Evolutionary conservation across 2,113 vertebrate species (phyloP), one percentile per base, ranked within the genome.

Genomic region (Tachycineta bicolor): DNA sequence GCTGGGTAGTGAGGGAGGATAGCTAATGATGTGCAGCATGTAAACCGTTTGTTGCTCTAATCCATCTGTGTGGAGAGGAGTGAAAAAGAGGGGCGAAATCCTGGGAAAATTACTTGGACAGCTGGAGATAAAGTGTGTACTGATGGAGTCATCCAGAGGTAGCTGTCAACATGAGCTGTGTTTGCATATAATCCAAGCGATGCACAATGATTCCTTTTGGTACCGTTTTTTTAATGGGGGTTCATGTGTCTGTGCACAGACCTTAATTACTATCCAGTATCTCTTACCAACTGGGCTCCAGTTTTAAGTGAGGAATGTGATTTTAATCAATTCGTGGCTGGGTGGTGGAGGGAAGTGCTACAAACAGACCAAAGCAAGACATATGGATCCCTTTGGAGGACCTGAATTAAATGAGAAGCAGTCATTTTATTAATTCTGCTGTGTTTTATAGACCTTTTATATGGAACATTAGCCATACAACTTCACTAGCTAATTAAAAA

Each of bases 1-100:
- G 85, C 96, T 91, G 97, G 97, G 97, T 97, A 98, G 97, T 96
- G 98, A 98, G 96, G 96, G 96, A 98, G 97, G 95, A 95, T 97
- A 97, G 97, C 97, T 97, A 97, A 98, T 97, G 97, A 97, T 95
- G 97, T 97, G 96, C 96, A 68, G 97, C 95, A 39, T 97, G 97
- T 95, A 98, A 98, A 97, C 97, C 64, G 78, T 91, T 95, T 88
- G 90, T 95, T 91, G 91, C 86, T 95, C 91, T 98, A 98, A 97
- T 97, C 96, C 94, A 64, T 97, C 97, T 97, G 96, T 93, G 97
- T 94, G 83, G 89, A 96, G 82, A 80, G 95, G 83, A 94, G 89
- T 70, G 83, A 96, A 97, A 91, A 94, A 85, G 82, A 83, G 93
- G 94, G 96, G 80, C 55, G 28, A 91, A 94, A 93, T 95, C 93